Evolutionary conservation across 2,888 invertebrate species (phyloP).

Genomic region (Neocrepidodera transversa): DNA sequence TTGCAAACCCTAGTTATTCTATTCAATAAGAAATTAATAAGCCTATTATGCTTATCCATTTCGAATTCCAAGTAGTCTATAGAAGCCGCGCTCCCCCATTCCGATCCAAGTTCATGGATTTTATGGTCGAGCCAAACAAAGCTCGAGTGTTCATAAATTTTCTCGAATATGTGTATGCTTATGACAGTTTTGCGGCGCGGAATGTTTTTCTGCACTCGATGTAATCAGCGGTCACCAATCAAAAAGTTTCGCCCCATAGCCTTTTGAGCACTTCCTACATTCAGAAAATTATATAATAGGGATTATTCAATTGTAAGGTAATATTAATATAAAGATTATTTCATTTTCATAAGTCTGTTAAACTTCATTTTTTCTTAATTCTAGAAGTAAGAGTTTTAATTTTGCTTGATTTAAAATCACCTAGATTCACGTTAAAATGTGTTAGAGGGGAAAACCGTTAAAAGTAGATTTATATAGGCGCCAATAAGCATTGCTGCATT

Average conservation of each 20-base stretch:
- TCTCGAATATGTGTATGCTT: constrained; percentile 34
- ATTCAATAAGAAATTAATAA: constrained; percentile 11
- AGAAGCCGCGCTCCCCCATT: constrained; percentile 3
- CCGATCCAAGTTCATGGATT: constrained; percentile 21
- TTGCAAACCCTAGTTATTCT: not conserved
- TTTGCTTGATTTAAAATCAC: too few relatives aligned
- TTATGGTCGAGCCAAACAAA: constrained; percentile 32
- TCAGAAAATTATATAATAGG: too few relatives aligned
- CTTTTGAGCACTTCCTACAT: not conserved
- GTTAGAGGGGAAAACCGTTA: too few relatives aligned
- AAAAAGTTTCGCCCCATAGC: constrained; percentile 5
- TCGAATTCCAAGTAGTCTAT: not conserved
- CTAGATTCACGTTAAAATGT: too few relatives aligned
- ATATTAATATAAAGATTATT: too few relatives aligned
- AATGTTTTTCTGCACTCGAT: constrained; percentile 18
- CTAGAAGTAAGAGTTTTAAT: too few relatives aligned
- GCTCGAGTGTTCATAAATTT: constrained; percentile 36
- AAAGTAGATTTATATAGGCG: too few relatives aligned
- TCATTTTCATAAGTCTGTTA: too few relatives aligned
- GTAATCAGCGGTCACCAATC: constrained; percentile 10
- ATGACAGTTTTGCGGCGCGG: constrained; percentile 31
- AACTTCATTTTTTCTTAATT: too few relatives aligned
- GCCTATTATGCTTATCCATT: not conserved
- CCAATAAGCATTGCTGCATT: too few relatives aligned
- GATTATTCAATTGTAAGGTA: too few relatives aligned